Percentiles rank a stretch among this genome's conserved stretches.
phyloP scores from a whole-genome alignment of 2,888 invertebrate species.

The Agrotis clavis region DNA sequence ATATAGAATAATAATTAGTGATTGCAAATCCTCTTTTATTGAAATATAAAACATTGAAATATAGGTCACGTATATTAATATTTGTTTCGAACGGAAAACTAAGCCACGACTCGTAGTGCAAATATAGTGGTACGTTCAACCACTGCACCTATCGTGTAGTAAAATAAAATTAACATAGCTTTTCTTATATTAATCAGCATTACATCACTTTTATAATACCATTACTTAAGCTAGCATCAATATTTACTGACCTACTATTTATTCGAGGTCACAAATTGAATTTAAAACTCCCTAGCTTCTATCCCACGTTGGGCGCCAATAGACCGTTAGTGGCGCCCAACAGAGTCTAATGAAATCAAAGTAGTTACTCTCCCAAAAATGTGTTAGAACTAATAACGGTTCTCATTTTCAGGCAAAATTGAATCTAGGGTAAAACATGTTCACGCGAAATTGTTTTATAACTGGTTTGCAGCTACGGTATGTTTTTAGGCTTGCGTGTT shows the following conservation, averaged over 20 bases:
- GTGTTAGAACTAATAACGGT: slow-evolving; percentile 29
- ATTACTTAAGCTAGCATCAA: neutral
- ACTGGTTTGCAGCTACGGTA: neutral
- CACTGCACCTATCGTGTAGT: neutral
- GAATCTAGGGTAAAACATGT: slow-evolving; percentile 25
- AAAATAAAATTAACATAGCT: neutral
- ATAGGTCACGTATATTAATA: too few species aligned
- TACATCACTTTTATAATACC: neutral
- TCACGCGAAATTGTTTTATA: slow-evolving; percentile 25
- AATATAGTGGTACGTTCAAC: too few species aligned
- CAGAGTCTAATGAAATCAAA: slow-evolving; percentile 54
- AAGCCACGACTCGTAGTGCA: too few species aligned
- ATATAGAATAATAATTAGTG: too few species aligned
- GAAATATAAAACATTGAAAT: too few species aligned
- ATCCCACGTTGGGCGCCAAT: slow-evolving; percentile 41
- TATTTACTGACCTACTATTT: neutral
- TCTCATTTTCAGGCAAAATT: slow-evolving; percentile 32
- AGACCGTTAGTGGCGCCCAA: slow-evolving; percentile 43
- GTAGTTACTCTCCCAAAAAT: slow-evolving; percentile 41
- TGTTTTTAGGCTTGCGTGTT: neutral
- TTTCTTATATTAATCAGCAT: neutral
- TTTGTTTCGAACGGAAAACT: too few species aligned
- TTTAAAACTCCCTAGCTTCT: slow-evolving; percentile 18
- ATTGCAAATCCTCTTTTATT: too few species aligned
- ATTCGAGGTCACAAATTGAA: slow-evolving; percentile 18